A percentile compares a stretch with the other conserved stretches of the same genome.
Conservation (phyloP, 1,140 invertebrate genomes). For the Hestina assimilis region DNA sequence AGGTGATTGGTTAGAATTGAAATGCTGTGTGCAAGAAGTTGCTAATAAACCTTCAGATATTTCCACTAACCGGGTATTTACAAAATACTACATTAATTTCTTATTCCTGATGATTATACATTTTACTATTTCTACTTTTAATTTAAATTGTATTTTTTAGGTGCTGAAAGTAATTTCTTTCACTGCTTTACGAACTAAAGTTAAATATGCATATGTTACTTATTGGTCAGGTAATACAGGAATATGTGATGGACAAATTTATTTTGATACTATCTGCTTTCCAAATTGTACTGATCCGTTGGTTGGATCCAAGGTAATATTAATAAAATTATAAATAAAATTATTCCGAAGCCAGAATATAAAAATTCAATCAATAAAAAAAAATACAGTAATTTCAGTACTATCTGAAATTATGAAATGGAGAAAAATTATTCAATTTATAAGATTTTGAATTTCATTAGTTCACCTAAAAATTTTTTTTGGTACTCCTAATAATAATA, state of each 20-base stretch:
- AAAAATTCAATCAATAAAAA: too few relatives aligned
- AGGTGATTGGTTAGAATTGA: slow-evolving; percentile 83
- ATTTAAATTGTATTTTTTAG: slow-evolving; percentile 65
- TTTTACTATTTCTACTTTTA: too few relatives aligned
- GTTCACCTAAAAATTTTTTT: too few relatives aligned
- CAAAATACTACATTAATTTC: too few relatives aligned
- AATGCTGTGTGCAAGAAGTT: slow-evolving; percentile 78
- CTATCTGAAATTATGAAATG: too few relatives aligned
- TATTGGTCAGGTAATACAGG: slow-evolving; percentile 68
- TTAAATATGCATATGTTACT: slow-evolving; percentile 76
- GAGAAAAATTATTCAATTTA: too few relatives aligned
- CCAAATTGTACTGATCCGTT: slow-evolving; percentile 76
- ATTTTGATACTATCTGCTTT: slow-evolving; percentile 78
- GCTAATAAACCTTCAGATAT: slow-evolving; percentile 62
- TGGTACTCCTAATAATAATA: too few relatives aligned
- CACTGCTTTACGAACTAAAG: slow-evolving; percentile 76
- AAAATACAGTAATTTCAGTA: too few relatives aligned
- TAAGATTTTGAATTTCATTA: too few relatives aligned
- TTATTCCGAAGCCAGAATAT: too few relatives aligned
- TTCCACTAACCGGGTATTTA: slow-evolving; percentile 48
- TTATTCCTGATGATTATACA: too few relatives aligned
- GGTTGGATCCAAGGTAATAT: slow-evolving; percentile 75
- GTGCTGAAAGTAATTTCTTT: slow-evolving; percentile 80
- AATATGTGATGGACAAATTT: slow-evolving; percentile 78
- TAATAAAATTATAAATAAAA: background rate